Base-by-base conservation (phyloP, 2,113 vertebrate species). In the Bufo bufo region DNA sequence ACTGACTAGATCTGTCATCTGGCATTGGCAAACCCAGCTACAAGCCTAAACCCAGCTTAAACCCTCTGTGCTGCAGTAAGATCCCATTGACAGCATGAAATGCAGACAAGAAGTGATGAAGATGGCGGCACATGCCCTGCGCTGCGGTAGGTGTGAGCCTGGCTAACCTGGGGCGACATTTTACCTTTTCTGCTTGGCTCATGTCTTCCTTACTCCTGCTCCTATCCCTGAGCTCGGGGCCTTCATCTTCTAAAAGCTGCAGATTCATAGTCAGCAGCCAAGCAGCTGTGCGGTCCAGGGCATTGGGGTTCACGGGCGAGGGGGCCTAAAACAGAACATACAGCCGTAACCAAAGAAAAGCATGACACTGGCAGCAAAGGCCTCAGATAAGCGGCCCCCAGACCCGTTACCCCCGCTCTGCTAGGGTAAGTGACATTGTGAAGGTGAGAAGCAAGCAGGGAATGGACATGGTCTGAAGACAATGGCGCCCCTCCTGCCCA, bases 201-300 rank as follows among this genome's bases (percentile, higher is more conserved):
- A 97, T 96, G 94, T 99, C 97, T 89, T 98, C 98, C 95, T 97
- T 98, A 97, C 94, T 96, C 96, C 97, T 97, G 94, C 95, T 94
- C 93, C 96, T 96, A 92, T 96, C 96, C 94, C 95, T 96, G 95
- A 94, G 95, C 91, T 98, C 97, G 95, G 94, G 94, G 92, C 95
- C 95, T 94, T 98, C 98, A 94, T 97, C 97, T 96, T 99, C 98
- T 97, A 99, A 96, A 95, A 96, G 97, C 94, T 98, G 98, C 93
- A 98, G 95, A 93, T 99, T 99, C 97, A 99, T 98, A 96, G 97
- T 98, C 97, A 99, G 96, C 90, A 99, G 97, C 98, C 98, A 99
- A 93, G 98, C 98, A 87, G 98, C 98, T 84, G 98, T 99, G 95
- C 97, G 98, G 96, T 99, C 98, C 97, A 99, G 93, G 93, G 97